Evolutionary conservation across 1,140 invertebrate genomes (phyloP), one percentile per base, ranked within the genome.

Genomic region (Listronotus oregonensis): DNA sequence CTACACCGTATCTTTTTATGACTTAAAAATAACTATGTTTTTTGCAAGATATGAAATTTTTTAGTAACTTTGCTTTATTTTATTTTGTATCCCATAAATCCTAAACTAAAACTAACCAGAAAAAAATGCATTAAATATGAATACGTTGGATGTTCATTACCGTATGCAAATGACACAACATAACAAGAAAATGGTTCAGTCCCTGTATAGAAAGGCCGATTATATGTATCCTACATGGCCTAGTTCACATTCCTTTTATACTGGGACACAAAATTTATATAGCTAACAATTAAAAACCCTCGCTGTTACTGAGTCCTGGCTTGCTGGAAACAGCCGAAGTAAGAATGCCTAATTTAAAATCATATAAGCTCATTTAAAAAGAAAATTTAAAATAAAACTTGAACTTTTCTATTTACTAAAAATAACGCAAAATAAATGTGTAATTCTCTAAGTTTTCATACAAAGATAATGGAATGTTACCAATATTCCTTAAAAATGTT

Each of bases 251-350:
- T 63, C 64, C 68, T 61, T 51, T 55, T 47, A 59, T 42, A 40
- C 51, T 27, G 8, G 43, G 39, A 44, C 27, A 56, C 58, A 15
- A 50, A 66, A 69, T 69, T 69, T 69, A 69, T n/a, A n/a, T 69
- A 58, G 64, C 52, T 14, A 44, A 59, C 68, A 69, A 69, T 69
- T 69, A 69, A 66, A 66, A n/a, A n/a, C 37, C 59, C 40, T 46
- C 42, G n/a, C 31, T 34, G 56, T 47, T 32, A 34, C 11, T 47
- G 27, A n/a, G 8, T 14, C 11, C 1, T 12, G 6, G 9, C 17
- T n/a, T n/a, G 43, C 1, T 17, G n/a, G 7, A 18, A 8, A 46
- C n/a, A 3, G 43, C 4, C 21, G 21, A 27, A 27, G 21, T 27
- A 27, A 27, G 5, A n/a, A n/a, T n/a, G 21, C 2, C 21, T 27